Conservation (phyloP, 2,113 vertebrate species). For the Rhineura floridana region DNA sequence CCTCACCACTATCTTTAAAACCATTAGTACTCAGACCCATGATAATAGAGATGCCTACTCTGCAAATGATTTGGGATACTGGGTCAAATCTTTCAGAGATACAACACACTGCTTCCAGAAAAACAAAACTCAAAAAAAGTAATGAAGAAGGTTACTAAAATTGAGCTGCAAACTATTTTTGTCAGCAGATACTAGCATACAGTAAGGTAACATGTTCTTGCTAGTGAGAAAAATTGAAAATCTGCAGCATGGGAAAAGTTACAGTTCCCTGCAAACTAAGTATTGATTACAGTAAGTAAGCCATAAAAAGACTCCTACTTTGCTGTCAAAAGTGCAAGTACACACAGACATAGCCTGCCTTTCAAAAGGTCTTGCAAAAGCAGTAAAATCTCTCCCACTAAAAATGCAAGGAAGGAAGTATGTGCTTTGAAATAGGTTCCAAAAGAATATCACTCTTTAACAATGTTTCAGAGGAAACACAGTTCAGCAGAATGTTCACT, state of each 20-base stretch:
- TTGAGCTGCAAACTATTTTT: constrained; percentile 21
- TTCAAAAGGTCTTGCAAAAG: constrained; percentile 20
- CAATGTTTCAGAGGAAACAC: constrained; percentile 20
- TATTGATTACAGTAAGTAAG: not conserved
- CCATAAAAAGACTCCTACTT: not conserved
- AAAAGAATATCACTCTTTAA: constrained; percentile 27
- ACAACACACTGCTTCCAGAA: constrained; percentile 10
- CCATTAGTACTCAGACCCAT: not conserved
- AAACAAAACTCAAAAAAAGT: not conserved
- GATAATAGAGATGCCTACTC: constrained; percentile 49
- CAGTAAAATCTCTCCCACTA: constrained; percentile 33
- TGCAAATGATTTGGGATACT: constrained; percentile 37
- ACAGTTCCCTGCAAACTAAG: not conserved
- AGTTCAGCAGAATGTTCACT: not conserved
- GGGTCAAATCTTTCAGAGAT: constrained; percentile 33
- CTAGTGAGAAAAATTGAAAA: not conserved
- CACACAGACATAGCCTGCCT: constrained; percentile 28
- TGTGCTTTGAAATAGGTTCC: constrained; percentile 32
- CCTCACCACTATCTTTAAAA: constrained; percentile 14
- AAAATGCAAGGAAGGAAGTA: constrained; percentile 64
- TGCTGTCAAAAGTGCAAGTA: constrained; percentile 7
- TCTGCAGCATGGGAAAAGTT: constrained; percentile 10
- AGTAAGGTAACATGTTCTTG: not conserved
- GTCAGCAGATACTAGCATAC: not conserved
- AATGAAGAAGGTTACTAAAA: constrained; percentile 34